These are phyloP conservation scores for Metopia argyrocephala DNA, from an alignment of 2,888 invertebrate genomes.

Conservation along the genomic window DNA sequence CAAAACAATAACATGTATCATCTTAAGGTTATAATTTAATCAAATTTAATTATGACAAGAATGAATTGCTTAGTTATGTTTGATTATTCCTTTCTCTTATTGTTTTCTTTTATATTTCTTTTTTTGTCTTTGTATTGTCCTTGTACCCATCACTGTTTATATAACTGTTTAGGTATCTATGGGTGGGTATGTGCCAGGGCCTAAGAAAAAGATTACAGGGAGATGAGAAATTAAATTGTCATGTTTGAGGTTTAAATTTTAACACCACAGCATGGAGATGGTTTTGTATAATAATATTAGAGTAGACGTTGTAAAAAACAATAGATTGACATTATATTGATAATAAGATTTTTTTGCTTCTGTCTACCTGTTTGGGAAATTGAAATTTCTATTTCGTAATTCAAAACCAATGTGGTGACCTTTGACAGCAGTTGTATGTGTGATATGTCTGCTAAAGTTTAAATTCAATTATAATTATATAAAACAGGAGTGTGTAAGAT, in stretches of 20 bases:
- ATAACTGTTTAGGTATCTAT: neutral
- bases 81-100: neutral
- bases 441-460: neutral
- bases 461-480: no score
- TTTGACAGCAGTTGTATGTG: neutral
- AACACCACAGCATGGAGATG: neutral
- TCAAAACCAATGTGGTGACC: neutral
- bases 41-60: slow-evolving; percentile 65
- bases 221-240: slow-evolving; percentile 43
- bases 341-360: neutral
- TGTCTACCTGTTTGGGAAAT: slow-evolving; percentile 1
- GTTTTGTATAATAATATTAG: neutral
- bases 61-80: slow-evolving; percentile 46
- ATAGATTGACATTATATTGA: slow-evolving; percentile 15
- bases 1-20: slow-evolving; percentile 60
- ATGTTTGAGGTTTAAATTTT: slow-evolving; percentile 29
- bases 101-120: no score
- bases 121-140: neutral
- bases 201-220: neutral
- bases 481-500: no score
- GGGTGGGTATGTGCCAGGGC: neutral
- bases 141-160: neutral
- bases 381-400: neutral
- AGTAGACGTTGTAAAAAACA: neutral
- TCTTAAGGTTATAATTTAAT: slow-evolving; percentile 61